Evolutionary conservation across 2,888 invertebrate genomes (phyloP), one percentile per base, ranked within the genome.

Genomic region (Athalia rosae): DNA sequence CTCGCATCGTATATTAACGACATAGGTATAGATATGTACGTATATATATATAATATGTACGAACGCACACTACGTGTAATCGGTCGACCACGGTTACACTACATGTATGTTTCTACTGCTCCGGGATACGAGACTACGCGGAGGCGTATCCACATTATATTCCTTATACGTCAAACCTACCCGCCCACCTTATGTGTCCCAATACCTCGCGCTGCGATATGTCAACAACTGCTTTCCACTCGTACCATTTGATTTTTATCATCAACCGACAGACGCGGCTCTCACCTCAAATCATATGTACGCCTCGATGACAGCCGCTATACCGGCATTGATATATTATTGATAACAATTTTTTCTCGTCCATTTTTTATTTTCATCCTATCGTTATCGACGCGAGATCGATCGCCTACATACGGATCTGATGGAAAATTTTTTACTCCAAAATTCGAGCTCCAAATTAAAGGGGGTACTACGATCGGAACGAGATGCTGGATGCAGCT

Each of bases 101-200:
- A 45, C 15, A n/a, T n/a, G 48, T 15, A 47, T 5, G 7, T 4
- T 63, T 11, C 53, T n/a, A n/a, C 53, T 8, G 53, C 61, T 13
- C 13, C 4, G 13, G 56, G 50, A 15, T 41, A 80, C 81, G 79
- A 79, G 80, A 81, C 79, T 76, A 77, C 81, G 82, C 81, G 87
- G 86, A 87, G 87, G 87, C 87, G 88, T 87, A 83, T 77, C 84
- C 82, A 83, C 82, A 84, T 88, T 87, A 87, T 88, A 87, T 87
- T 84, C 87, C 86, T 86, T 85, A 87, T 87, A 87, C 84, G 88
- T 83, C 83, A 85, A 86, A 83, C 85, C 84, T 84, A 82, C 84
- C 85, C 87, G 87, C 88, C 88, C 86, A 88, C 88, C 82, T 84
- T 81, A 66, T 80, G 80, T 84, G 87, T 86, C 85, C 85, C 88